A percentile compares a stretch with the other conserved stretches of the same genome.
Conservation (phyloP, 1,140 invertebrate species). For the honey bee (Apis mellifera) region Amel_HAv3.1 CM009935.2:7206501-7207000, state of each 20-base stretch:
- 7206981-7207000: neutral
- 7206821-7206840: too few relatives aligned
- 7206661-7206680: neutral
- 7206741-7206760: conserved; percentile 5
- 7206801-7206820: neutral
- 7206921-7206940: too few relatives aligned
- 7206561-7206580: conserved; percentile 12
- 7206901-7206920: too few relatives aligned
- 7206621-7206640: neutral
- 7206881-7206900: too few relatives aligned
- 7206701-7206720: conserved; percentile 3
- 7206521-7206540: conserved; percentile 5
- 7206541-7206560: conserved; percentile 5
- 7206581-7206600: conserved; percentile 2
- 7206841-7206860: too few relatives aligned
- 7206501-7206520: conserved; percentile 24
- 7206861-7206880: too few relatives aligned
- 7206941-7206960: too few relatives aligned
- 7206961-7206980: too few relatives aligned
- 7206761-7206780: neutral
- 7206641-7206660: neutral
- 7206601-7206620: neutral
- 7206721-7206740: conserved; percentile 7
- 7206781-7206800: neutral
- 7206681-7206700: neutral